These are phyloP conservation scores for Dione vanillae DNA, from an alignment of 2,888 invertebrate species.

Conservation along the genomic window DNA sequence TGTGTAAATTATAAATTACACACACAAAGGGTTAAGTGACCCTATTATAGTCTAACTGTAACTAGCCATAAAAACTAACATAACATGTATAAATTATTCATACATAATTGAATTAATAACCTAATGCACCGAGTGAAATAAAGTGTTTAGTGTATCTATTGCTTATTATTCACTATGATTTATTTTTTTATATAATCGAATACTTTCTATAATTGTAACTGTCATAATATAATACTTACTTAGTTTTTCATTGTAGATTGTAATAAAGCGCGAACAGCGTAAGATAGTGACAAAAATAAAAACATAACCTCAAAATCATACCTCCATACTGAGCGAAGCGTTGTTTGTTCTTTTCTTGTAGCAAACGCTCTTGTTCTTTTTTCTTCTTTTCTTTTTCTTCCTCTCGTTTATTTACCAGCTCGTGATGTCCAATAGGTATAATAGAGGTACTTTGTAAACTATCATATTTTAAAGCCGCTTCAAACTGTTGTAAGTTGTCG, in stretches of 20 bases:
- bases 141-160: neutral
- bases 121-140: neutral
- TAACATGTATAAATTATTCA: conserved; percentile 17
- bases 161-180: neutral
- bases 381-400: conserved; percentile 62
- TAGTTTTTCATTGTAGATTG: no score
- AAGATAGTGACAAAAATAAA: conserved; percentile 31
- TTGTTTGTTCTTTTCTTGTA: conserved; percentile 70
- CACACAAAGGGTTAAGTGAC: conserved; percentile 10
- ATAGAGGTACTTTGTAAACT: conserved; percentile 45
- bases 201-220: neutral
- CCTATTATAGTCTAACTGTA: conserved; percentile 16
- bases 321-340: conserved; percentile 73
- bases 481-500: conserved; percentile 88
- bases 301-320: conserved; percentile 75
- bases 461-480: conserved; percentile 56
- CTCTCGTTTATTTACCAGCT: conserved; percentile 64
- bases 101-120: conserved; percentile 8
- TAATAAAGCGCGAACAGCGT: neutral
- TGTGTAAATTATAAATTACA: conserved; percentile 6
- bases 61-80: conserved; percentile 13
- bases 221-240: neutral
- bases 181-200: neutral
- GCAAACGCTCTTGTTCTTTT: conserved; percentile 55
- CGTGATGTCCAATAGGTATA: conserved; percentile 62